These are phyloP conservation scores for Dissostichus mawsoni DNA, from an alignment of 2,113 vertebrate genomes.

Conservation along the genomic window DNA sequence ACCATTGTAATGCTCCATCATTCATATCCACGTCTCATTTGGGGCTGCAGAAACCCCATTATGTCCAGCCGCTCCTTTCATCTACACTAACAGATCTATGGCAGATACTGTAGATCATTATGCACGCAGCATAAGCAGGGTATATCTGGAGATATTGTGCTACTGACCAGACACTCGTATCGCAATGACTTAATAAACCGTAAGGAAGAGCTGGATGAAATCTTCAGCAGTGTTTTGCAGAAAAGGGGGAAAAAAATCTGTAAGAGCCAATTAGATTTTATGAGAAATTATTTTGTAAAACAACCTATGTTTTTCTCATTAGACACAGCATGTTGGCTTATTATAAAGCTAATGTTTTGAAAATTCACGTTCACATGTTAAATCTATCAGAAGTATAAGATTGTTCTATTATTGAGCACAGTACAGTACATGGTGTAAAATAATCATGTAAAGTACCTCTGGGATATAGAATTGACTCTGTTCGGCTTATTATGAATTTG, in stretches of 20 bases:
- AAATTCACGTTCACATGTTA: too few species aligned
- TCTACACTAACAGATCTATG: slow-evolving; percentile 52
- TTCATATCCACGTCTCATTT: slow-evolving; percentile 58
- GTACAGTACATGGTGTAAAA: too few species aligned
- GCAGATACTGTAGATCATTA: slow-evolving; percentile 50
- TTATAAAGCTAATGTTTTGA: too few species aligned
- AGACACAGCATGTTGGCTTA: too few species aligned
- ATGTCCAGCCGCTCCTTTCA: slow-evolving; percentile 52
- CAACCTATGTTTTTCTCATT: too few species aligned
- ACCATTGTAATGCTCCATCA: slow-evolving; percentile 57
- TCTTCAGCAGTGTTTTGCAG: background rate
- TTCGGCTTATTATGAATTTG: background rate
- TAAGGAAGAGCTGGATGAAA: slow-evolving; percentile 16
- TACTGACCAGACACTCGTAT: slow-evolving; percentile 31
- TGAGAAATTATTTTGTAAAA: too few species aligned
- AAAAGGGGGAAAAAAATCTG: background rate
- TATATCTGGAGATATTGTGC: slow-evolving; percentile 32
- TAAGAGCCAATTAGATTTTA: too few species aligned
- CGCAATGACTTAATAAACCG: slow-evolving; percentile 49
- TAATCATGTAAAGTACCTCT: too few species aligned
- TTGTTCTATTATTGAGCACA: too few species aligned
- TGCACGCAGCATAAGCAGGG: slow-evolving; percentile 26
- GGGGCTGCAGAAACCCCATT: slow-evolving; percentile 52
- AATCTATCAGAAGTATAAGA: too few species aligned
- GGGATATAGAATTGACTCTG: background rate